phyloP scores from a whole-genome alignment of 2,888 invertebrate species.

The Marronus borbonicus region DNA sequence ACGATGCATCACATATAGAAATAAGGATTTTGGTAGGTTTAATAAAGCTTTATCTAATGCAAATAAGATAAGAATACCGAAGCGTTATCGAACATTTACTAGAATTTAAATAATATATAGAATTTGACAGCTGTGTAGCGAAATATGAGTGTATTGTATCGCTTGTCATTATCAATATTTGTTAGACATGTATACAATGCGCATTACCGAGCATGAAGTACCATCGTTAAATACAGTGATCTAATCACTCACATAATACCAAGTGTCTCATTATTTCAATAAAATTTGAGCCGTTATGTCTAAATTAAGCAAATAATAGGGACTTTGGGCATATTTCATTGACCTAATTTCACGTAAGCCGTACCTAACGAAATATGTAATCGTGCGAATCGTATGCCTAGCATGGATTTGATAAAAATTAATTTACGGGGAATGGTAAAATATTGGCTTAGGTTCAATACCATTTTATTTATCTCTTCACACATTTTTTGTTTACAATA shows the following conservation, averaged over 20 bases:
- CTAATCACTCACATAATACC: constrained; percentile 24
- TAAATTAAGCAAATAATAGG: constrained; percentile 21
- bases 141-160: neutral
- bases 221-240: neutral
- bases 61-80: constrained; percentile 44
- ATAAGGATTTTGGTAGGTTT: constrained; percentile 37
- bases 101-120: constrained; percentile 42
- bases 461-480: constrained; percentile 38
- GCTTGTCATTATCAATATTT: no score
- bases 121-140: constrained; percentile 46
- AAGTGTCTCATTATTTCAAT: constrained; percentile 8
- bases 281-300: neutral
- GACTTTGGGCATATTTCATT: constrained; percentile 6
- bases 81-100: constrained; percentile 47
- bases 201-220: neutral
- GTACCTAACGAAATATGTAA: neutral
- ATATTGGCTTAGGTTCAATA: neutral
- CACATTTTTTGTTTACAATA: constrained; percentile 29
- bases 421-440: neutral
- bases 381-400: neutral
- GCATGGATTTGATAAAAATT: neutral
- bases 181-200: neutral
- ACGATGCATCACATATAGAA: constrained; percentile 7
- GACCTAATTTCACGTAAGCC: constrained; percentile 7
- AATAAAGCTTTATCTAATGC: constrained; percentile 38